phyloP scores from a whole-genome alignment of 2,797 vertebrate genomes.

The Picus viridis region DNA sequence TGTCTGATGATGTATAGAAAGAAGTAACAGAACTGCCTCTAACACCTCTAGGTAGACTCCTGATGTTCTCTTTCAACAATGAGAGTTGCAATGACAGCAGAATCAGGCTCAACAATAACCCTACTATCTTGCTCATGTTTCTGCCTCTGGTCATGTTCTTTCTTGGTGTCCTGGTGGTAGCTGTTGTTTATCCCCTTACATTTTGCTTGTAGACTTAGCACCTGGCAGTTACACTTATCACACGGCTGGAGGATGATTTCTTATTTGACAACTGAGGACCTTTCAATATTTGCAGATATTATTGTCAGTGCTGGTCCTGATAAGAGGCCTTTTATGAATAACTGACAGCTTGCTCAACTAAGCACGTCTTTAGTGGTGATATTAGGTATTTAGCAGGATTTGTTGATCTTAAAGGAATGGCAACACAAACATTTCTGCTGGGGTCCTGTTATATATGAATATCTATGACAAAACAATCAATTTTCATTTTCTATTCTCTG shows the following conservation, averaged over 20 bases:
- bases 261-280: neutral
- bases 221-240: neutral
- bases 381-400: constrained; percentile 37
- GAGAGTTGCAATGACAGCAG: neutral
- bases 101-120: neutral
- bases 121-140: neutral
- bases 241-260: neutral
- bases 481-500: neutral
- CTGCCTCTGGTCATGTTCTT: neutral
- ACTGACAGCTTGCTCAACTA: constrained; percentile 9
- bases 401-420: constrained; percentile 10
- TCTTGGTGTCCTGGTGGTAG: neutral
- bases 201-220: neutral
- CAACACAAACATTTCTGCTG: neutral
- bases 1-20: neutral
- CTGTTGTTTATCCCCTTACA: neutral
- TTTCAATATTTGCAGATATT: neutral
- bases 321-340: constrained; percentile 1
- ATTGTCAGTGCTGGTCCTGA: constrained; percentile 1
- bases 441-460: neutral
- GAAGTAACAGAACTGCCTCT: neutral
- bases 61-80: neutral
- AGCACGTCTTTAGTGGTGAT: neutral
- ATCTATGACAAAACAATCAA: neutral
- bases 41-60: neutral